A percentile compares a stretch with the other conserved stretches of the same genome.
These are phyloP conservation scores for Sternotherus odoratus DNA, from an alignment of 2,797 vertebrate genomes.

Conservation along the genomic window DNA sequence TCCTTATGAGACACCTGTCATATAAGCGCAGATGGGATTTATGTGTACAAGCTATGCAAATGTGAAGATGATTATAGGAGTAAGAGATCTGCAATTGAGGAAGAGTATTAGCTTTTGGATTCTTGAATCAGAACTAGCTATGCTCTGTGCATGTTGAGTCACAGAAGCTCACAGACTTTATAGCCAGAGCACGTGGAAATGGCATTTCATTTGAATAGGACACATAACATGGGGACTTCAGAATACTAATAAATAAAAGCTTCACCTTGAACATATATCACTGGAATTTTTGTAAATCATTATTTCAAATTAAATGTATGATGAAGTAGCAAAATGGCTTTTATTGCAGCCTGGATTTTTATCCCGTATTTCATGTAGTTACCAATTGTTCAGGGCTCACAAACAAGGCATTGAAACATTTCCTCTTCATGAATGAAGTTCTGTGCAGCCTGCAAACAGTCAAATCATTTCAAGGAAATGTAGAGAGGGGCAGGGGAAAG, in stretches of 20 bases:
- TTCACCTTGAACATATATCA: fast-evolving
- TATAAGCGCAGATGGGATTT: not conserved
- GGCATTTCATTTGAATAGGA: not conserved
- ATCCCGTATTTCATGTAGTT: constrained; percentile 38
- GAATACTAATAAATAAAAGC: not conserved
- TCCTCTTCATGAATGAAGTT: constrained; percentile 71
- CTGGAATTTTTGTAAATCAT: not conserved
- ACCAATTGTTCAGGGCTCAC: constrained; percentile 57
- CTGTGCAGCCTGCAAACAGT: constrained; percentile 63
- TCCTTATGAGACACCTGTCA: not conserved
- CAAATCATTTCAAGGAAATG: not conserved
- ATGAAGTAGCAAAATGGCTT: not conserved
- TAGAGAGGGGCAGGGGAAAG: not conserved
- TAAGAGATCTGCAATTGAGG: not conserved
- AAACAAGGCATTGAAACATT: constrained; percentile 70
- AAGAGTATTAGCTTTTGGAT: not conserved
- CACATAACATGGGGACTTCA: fast-evolving
- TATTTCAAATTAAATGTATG: not conserved
- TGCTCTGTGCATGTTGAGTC: not conserved
- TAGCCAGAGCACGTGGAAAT: not conserved
- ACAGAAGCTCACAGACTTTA: not conserved
- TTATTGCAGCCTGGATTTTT: not conserved
- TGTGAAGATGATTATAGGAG: not conserved
- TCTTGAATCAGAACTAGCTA: not conserved
- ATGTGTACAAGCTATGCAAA: not conserved